A percentile compares a stretch with the other conserved stretches of the same genome.
Evolutionary conservation across 2,113 vertebrate genomes (phyloP).

Genomic region (Plestiodon gilberti): DNA sequence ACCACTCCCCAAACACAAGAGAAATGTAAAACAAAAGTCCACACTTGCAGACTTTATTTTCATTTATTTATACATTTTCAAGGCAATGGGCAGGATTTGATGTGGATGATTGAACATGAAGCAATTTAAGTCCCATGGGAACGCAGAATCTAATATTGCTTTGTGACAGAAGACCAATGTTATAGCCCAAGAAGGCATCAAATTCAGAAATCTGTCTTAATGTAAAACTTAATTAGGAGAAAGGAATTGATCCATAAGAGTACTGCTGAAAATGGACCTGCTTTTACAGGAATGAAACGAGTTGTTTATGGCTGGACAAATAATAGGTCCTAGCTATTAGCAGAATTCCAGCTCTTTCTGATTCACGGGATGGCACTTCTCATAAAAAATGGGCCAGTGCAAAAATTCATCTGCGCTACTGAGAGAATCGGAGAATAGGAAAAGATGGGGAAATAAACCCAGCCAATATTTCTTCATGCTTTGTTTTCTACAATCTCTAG

Average conservation of each 20-base stretch:
- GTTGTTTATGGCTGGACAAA: constrained; percentile 31
- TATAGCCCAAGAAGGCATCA: rapidly evolving
- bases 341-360: constrained; percentile 43
- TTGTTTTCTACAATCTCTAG: neutral
- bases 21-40: neutral
- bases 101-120: neutral
- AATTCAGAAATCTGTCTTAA: neutral
- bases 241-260: neutral
- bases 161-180: constrained; percentile 2
- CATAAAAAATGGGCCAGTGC: constrained; percentile 35
- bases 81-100: neutral
- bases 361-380: constrained; percentile 26
- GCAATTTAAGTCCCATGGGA: neutral
- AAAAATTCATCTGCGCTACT: constrained; percentile 4
- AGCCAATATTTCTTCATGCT: constrained; percentile 23
- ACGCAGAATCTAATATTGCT: neutral
- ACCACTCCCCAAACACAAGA: too few species aligned
- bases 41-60: neutral
- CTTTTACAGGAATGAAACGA: neutral
- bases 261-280: constrained; percentile 39
- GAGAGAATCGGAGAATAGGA: constrained; percentile 7
- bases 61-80: neutral
- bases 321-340: neutral
- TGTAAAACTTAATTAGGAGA: constrained; percentile 27
- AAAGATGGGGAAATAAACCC: constrained; percentile 38